Conservation (phyloP, 2,797 vertebrate species). For the Leucoraja ocellata region DNA sequence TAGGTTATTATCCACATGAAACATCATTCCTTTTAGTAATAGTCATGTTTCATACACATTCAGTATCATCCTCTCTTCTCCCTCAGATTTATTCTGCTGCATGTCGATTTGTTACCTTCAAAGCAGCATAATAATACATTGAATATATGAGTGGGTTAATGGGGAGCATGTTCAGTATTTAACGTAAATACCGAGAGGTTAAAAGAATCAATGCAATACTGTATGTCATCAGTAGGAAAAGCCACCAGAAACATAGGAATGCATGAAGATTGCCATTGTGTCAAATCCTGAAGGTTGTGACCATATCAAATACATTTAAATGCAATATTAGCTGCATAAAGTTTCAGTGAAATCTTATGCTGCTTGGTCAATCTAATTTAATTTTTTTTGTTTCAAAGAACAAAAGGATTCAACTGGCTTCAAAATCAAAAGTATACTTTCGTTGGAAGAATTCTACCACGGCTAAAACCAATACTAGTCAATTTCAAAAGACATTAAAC, state of each 20-base stretch:
- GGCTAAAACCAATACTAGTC: neutral
- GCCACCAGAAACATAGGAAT: neutral
- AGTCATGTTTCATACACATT: neutral
- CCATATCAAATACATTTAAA: neutral
- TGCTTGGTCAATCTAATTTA: neutral
- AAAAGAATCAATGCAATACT: neutral
- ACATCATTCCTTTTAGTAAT: neutral
- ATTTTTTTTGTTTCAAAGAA: neutral
- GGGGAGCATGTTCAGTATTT: neutral
- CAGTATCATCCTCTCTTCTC: neutral
- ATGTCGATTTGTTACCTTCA: neutral
- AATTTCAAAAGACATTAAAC: neutral
- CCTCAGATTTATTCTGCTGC: conserved; percentile 14
- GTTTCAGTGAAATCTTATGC: neutral
- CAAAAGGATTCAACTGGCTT: neutral
- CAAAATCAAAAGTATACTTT: neutral
- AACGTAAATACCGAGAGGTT: neutral
- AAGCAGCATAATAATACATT: neutral
- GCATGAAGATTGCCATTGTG: neutral
- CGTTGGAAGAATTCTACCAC: neutral
- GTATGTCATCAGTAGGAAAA: neutral
- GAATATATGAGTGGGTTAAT: neutral
- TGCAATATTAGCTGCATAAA: neutral
- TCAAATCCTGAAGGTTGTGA: neutral
- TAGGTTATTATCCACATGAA: neutral